Evolutionary conservation across 2,113 vertebrate species (phyloP).

Genomic region (Fregata magnificens): DNA sequence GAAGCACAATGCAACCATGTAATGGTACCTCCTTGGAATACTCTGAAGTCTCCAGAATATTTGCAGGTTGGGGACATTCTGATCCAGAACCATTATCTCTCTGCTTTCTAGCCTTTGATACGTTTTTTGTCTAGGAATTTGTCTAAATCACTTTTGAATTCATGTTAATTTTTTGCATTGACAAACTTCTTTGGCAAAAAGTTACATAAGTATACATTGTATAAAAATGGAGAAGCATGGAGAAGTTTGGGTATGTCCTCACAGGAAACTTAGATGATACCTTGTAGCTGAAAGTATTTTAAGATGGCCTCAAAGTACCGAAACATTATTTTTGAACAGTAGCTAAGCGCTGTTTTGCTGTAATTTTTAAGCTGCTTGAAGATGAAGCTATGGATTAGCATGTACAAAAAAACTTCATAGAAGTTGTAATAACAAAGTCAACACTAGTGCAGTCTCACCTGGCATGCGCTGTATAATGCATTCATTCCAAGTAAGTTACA

Average conservation of each 20-base stretch:
- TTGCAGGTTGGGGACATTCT: neutral
- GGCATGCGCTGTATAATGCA: rapidly evolving
- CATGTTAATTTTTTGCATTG: neutral
- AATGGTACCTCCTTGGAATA: neutral
- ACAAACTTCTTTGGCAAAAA: neutral
- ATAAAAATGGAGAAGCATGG: neutral
- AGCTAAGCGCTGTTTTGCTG: neutral
- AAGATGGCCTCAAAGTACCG: neutral
- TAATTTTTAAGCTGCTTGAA: neutral
- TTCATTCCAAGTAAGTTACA: neutral
- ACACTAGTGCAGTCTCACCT: neutral
- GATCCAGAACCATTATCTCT: neutral
- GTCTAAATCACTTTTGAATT: neutral
- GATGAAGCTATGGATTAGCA: neutral
- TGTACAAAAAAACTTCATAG: neutral
- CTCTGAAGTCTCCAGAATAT: neutral
- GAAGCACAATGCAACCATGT: neutral
- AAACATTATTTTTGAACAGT: neutral
- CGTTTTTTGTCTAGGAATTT: neutral
- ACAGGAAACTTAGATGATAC: neutral
- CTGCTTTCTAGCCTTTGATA: neutral
- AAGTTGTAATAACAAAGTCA: neutral
- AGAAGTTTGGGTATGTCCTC: neutral
- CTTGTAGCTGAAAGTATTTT: neutral
- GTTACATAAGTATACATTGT: neutral